Evolutionary conservation across 2,888 invertebrate species (phyloP), one percentile per base, ranked within the genome.

Genomic region (Didymodactylos carnosus): DNA sequence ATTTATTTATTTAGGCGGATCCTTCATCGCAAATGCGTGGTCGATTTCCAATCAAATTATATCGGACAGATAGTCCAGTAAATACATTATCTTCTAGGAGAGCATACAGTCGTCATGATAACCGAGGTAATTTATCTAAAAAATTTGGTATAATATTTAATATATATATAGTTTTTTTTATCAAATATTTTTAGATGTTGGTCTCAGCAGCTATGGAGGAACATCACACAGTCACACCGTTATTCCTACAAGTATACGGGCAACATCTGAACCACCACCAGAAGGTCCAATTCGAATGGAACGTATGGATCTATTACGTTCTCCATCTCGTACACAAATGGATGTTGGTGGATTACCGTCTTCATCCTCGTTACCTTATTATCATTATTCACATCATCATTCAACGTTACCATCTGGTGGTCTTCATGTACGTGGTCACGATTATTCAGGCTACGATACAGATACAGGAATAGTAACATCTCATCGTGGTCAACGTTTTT

Each of bases 401-500:
- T 62, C 62, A 35, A 62, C 62, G 35, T 62, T 62, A 62, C n/a
- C 62, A 62, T 62, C 62, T 19, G n/a, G 62, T 35, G 35, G 62
- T 62, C 19, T 62, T n/a, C 62, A 35, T 35, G 35, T 62, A 19
- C 62, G 62, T 62, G 35, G 62, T 62, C 62, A 35, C 35, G 62
- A 62, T 35, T 35, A 62, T 62, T 35, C 62, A n/a, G 74, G 74
- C 3, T 74, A 74, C 39, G 74, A 74, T 27, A 74, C 74, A n/a
- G 74, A 74, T 27, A 71, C 74, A 25, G 74, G 74, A 27, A 6
- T 74, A 19, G 39, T 43, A 14, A 53, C 71, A 25, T 51, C 51
- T 70, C 53, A 71, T 46, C 39, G 3, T 14, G 27, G 13, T 5
- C 41, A 25, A 29, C 23, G 70, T 29, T 43, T 27, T 41, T 46